Percentiles rank a stretch among this genome's conserved stretches.
Conservation (phyloP, 64 coral and sea anemone genomes). For the Dendronephthya gigantea region DNA sequence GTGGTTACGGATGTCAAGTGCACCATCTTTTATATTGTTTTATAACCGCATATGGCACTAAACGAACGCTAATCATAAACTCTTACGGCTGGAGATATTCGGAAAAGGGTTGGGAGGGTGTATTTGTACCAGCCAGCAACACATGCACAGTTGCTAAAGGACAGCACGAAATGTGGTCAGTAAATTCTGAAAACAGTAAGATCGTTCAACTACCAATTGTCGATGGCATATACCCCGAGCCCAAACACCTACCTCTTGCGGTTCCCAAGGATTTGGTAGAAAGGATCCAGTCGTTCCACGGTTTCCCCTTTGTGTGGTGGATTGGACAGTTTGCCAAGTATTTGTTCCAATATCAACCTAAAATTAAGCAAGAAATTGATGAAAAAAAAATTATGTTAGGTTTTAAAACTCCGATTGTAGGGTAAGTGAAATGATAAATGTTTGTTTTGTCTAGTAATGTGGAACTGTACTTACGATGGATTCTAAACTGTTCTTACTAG, state of each 20-base stretch:
- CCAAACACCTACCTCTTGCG: conserved; percentile 69
- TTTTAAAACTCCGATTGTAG: conserved; percentile 87
- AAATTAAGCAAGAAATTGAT: conserved; percentile 59
- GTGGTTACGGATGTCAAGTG: conserved; percentile 90
- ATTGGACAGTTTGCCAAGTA: conserved; percentile 98
- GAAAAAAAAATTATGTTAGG: conserved; percentile 55
- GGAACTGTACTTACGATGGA: too few species aligned
- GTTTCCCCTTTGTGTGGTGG: conserved; percentile 98
- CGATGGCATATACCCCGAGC: conserved; percentile 69
- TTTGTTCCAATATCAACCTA: conserved; percentile 53
- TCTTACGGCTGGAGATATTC: conserved; percentile 84
- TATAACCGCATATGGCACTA: conserved; percentile 63
- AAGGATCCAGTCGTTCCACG: conserved; percentile 51
- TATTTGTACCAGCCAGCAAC: conserved; percentile 69
- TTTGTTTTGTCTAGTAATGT: too few species aligned
- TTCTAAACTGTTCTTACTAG: too few species aligned
- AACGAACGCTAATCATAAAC: conserved; percentile 70
- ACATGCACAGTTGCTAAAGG: conserved; percentile 54
- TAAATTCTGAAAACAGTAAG: neutral
- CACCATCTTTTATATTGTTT: conserved; percentile 96
- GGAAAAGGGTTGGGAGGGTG: conserved; percentile 54
- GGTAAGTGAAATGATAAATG: too few species aligned
- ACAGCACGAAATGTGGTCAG: conserved; percentile 35
- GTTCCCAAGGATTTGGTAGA: conserved; percentile 67
- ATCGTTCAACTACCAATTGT: conserved; percentile 80